Base-by-base conservation (phyloP, 2,113 vertebrate species). In the Microtus pennsylvanicus region DNA sequence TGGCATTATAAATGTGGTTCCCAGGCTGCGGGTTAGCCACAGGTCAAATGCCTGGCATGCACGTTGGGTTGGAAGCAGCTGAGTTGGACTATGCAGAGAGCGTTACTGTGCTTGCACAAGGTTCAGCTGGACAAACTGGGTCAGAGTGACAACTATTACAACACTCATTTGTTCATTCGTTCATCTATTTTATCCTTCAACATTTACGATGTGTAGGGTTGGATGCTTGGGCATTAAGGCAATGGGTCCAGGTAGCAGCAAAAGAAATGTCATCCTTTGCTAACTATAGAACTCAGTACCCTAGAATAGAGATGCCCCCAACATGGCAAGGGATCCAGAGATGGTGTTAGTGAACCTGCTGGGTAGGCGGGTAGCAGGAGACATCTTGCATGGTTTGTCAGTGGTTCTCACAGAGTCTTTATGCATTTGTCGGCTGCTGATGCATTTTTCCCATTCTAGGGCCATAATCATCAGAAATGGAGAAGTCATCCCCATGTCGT, bases 401-500 rank as follows among this genome's bases (percentile, higher is more conserved):
- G 0, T 26, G 67, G 1, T 72, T 70, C 38, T 45, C 75, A 65
- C 52, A 35, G n/a, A 91, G 82, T 3, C 2, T 87, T 87, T 63
- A 52, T 35, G 87, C 90, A 83, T 87, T 3, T 38, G 28, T 65
- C 52, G 87, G 16, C 38, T 95, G 70, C 98, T 92, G 7, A 52
- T n/a, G 86, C 90, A 22, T 93, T 97, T 83, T 98, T 89, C n/a
- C 93, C 76, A 2, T 98, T 98, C 42, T 98, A 99, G 99, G 98
- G 99, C 99, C 87, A 99, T 99, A 96, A 99, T 99, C 97, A 98
- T 99, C 90, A 98, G 99, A 96, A 99, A 98, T 11, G 99, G 99
- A 0, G 99, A 99, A 97, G 99, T 99, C 90, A 98, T 99, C 95
- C 99, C 99, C 87, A 98, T 99, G 99, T 99, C 99, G 83, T 99